phyloP scores from a whole-genome alignment of 2,113 vertebrate genomes.

The Leptocoma aspasia region DNA sequence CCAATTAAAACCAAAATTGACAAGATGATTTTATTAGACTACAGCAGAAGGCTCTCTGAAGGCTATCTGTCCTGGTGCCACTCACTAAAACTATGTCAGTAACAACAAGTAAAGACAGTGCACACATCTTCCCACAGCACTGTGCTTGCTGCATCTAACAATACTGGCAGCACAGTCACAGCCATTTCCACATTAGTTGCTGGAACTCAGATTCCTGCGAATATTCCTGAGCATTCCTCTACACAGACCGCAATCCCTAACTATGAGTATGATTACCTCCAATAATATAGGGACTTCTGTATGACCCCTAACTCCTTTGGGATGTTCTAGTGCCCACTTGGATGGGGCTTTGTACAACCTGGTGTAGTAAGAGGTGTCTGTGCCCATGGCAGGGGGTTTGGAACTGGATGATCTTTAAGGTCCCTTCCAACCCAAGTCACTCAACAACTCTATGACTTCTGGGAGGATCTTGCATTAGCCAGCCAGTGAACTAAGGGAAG shows the following conservation, averaged over 20 bases:
- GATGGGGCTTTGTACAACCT: background rate
- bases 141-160: background rate
- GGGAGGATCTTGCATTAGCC: background rate
- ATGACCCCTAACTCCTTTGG: background rate
- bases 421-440: background rate
- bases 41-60: background rate
- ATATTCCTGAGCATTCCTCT: background rate
- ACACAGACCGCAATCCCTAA: fast-evolving
- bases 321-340: background rate
- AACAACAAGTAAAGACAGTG: background rate
- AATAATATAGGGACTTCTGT: background rate
- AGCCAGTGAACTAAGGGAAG: background rate
- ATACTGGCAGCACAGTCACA: background rate
- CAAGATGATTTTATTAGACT: background rate
- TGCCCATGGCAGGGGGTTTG: background rate
- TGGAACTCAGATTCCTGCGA: background rate
- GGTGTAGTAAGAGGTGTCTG: no score
- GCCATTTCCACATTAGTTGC: background rate
- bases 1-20: background rate
- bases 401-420: background rate
- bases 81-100: background rate
- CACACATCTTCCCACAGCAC: background rate
- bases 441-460: background rate
- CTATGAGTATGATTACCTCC: background rate
- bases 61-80: background rate